Evolutionary conservation across 2,797 vertebrate genomes (phyloP).

Genomic region (Chrysocyon brachyurus): DNA sequence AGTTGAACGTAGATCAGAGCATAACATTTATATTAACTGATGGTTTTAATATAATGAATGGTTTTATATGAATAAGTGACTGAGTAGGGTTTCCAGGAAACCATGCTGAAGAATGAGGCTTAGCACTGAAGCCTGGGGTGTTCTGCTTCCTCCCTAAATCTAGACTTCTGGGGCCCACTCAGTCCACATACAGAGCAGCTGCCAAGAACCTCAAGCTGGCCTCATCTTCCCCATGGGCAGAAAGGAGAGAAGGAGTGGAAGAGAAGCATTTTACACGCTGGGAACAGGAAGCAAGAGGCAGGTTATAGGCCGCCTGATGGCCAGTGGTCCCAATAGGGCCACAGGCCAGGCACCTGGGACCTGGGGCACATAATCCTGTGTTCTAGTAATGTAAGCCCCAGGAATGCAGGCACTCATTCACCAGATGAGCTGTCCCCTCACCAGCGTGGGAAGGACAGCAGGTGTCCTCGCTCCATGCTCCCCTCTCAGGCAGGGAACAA

Average conservation of each 20-base stretch:
- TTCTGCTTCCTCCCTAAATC: background rate
- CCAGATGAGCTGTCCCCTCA: background rate
- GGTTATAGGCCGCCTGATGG: background rate
- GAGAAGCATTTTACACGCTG: too few relatives aligned
- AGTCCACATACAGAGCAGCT: too few relatives aligned
- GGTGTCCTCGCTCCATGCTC: conserved; percentile 1
- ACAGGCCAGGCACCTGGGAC: background rate
- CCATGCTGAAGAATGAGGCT: background rate
- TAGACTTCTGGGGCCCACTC: background rate
- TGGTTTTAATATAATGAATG: background rate
- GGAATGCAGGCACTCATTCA: background rate
- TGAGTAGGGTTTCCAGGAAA: background rate
- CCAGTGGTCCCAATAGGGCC: background rate
- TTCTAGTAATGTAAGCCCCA: background rate
- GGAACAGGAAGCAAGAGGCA: background rate
- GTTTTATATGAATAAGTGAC: background rate
- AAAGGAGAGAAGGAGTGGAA: background rate
- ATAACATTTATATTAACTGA: background rate
- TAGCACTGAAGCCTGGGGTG: background rate
- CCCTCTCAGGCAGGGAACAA: conserved; percentile 60
- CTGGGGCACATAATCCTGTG: background rate
- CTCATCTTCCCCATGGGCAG: background rate
- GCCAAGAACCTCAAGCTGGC: background rate
- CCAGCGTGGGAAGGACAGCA: background rate
- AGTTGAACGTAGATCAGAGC: background rate